Evolutionary conservation across 2,113 vertebrate genomes (phyloP).

Genomic region (Cavia aperea): DNA sequence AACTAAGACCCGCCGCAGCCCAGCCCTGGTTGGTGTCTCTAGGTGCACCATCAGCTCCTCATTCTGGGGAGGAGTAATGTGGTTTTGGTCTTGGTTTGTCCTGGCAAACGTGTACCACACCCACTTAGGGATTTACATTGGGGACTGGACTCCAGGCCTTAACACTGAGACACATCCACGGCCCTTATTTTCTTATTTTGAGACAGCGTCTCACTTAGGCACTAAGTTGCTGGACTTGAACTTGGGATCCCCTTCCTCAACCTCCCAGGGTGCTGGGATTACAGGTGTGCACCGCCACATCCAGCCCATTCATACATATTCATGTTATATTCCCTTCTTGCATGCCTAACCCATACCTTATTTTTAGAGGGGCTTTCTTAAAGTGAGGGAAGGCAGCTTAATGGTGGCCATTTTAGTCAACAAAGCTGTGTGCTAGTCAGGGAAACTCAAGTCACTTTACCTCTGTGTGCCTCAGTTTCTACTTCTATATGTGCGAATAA

Average conservation of each 20-base stretch:
- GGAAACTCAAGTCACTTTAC: neutral
- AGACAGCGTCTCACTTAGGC: neutral
- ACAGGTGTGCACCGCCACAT: neutral
- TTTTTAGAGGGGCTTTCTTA: neutral
- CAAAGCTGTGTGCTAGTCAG: neutral
- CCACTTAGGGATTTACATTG: neutral
- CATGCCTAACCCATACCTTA: fast-evolving
- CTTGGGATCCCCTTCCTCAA: neutral
- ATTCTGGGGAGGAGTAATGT: neutral
- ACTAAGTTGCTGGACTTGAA: neutral
- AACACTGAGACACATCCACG: neutral
- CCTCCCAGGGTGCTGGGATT: neutral
- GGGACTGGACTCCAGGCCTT: neutral
- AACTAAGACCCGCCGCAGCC: neutral
- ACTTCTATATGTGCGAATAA: neutral
- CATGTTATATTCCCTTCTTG: neutral
- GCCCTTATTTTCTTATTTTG: neutral
- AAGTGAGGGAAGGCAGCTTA: neutral
- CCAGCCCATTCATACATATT: neutral
- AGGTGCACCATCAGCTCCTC: neutral
- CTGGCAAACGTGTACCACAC: too few species aligned
- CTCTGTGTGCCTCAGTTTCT: neutral
- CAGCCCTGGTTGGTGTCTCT: too few species aligned
- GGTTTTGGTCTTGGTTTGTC: neutral
- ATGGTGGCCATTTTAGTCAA: neutral